Percentiles rank a stretch among this genome's conserved stretches.
phyloP scores from a whole-genome alignment of 2,888 invertebrate genomes.

The Chrysomela aeneicollis region DNA sequence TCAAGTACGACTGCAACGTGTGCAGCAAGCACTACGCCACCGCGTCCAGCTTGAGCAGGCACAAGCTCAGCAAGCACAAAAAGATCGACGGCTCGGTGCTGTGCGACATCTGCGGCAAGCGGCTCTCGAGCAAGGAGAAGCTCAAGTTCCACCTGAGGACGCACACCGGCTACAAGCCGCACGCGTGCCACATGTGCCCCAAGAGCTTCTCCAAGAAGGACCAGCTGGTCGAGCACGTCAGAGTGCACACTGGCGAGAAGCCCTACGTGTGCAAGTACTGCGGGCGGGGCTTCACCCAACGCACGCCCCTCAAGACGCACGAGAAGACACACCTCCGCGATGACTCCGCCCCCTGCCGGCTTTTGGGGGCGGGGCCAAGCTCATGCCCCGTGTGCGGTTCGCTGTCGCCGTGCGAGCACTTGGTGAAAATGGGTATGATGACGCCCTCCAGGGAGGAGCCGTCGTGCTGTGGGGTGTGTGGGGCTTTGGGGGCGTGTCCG shows the following conservation, averaged over 20 bases:
- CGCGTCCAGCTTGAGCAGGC: conserved; percentile 52
- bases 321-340: conserved; percentile 69
- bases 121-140: conserved; percentile 59
- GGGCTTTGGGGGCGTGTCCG: conserved; percentile 26
- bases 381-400: conserved; percentile 31
- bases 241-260: conserved; percentile 58
- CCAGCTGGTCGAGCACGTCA: conserved; percentile 56
- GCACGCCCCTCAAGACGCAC: conserved; percentile 68
- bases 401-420: conserved; percentile 26
- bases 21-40: conserved; percentile 58
- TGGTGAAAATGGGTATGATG: conserved; percentile 34
- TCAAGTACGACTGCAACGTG: conserved; percentile 56
- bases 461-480: conserved; percentile 27
- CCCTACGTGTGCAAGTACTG: conserved; percentile 54
- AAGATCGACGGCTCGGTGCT: conserved; percentile 62
- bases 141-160: conserved; percentile 56
- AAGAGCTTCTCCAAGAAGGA: conserved; percentile 64
- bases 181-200: conserved; percentile 55
- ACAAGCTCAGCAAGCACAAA: conserved; percentile 52
- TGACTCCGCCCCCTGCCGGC: conserved; percentile 64
- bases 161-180: conserved; percentile 63
- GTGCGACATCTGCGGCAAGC: conserved; percentile 67
- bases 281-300: conserved; percentile 62
- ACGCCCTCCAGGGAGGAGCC: conserved; percentile 27
- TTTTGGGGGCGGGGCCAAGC: conserved; percentile 45